Conservation (phyloP, 2,797 vertebrate species). For the Nyctalus aviator region DNA sequence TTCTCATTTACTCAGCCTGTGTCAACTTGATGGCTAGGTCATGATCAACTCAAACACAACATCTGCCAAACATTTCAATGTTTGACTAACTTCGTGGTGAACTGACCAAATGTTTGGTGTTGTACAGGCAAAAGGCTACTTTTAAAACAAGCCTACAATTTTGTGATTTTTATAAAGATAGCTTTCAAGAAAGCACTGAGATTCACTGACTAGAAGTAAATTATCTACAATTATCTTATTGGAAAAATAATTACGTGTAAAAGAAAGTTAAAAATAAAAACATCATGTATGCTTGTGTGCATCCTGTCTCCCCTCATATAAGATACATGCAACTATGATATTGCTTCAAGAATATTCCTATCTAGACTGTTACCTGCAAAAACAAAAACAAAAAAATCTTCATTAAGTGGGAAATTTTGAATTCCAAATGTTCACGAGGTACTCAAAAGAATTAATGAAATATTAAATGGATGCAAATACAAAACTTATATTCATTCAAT, state of each 20-base stretch:
- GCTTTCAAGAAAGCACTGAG: not conserved
- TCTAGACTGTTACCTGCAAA: not conserved
- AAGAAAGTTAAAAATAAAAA: not conserved
- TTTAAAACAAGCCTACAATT: conserved; percentile 19
- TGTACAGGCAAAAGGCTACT: not conserved
- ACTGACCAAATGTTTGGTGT: not conserved
- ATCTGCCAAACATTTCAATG: not conserved
- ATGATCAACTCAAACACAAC: not conserved
- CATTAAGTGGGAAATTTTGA: conserved; percentile 6
- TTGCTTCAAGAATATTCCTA: not conserved
- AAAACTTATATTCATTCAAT: conserved; percentile 3
- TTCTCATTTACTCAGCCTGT: not conserved
- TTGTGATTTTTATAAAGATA: not conserved
- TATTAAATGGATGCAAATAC: not conserved
- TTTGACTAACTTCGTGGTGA: not conserved
- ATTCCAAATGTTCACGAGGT: not conserved
- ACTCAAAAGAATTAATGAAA: not conserved
- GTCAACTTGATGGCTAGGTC: not conserved
- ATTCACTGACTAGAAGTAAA: not conserved
- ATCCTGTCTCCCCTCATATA: not conserved
- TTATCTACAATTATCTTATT: not conserved
- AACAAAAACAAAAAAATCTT: not conserved
- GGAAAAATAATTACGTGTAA: not conserved
- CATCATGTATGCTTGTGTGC: not conserved
- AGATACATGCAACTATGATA: not conserved